phyloP scores from a whole-genome alignment of 1,140 invertebrate species.

The Anastatus disparis region DNA sequence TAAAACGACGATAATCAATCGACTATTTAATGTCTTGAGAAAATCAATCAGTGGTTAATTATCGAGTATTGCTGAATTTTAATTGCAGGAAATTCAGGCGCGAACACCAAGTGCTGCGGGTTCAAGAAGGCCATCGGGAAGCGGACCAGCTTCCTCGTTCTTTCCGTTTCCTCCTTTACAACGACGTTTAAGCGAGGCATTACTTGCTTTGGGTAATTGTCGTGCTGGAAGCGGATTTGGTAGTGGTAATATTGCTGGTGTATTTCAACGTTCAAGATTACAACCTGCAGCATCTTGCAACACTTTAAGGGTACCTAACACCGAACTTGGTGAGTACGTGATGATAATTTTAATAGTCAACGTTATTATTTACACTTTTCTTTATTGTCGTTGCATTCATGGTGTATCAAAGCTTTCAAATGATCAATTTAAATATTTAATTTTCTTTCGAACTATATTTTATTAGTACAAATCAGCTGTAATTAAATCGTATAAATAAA shows the following conservation, averaged over 20 bases:
- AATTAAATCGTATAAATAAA: too few species aligned
- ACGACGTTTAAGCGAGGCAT: slow-evolving; percentile 74
- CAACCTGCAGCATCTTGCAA: slow-evolving; percentile 64
- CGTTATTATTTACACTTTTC: too few species aligned
- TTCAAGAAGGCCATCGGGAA: slow-evolving; percentile 77
- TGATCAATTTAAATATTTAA: too few species aligned
- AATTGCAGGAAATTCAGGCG: slow-evolving; percentile 75
- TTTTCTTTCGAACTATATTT: too few species aligned
- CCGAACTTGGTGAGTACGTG: slow-evolving; percentile 58
- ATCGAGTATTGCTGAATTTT: too few species aligned
- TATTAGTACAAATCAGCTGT: too few species aligned
- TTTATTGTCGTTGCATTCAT: too few species aligned
- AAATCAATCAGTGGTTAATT: too few species aligned
- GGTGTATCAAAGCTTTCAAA: too few species aligned
- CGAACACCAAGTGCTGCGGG: slow-evolving; percentile 80
- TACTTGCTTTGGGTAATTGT: slow-evolving; percentile 63
- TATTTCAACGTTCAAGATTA: slow-evolving; percentile 55
- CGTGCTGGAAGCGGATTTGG: slow-evolving; percentile 51
- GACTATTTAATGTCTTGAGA: too few species aligned
- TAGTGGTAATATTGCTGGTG: slow-evolving; percentile 49
- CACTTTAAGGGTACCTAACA: slow-evolving; percentile 61
- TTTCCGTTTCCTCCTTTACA: slow-evolving; percentile 72
- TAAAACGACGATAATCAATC: too few species aligned
- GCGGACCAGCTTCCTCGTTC: slow-evolving; percentile 62
- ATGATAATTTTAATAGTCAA: too few species aligned